These are phyloP conservation scores for Antrozous pallidus DNA, from an alignment of 2,797 vertebrate genomes.

Conservation along the genomic window DNA sequence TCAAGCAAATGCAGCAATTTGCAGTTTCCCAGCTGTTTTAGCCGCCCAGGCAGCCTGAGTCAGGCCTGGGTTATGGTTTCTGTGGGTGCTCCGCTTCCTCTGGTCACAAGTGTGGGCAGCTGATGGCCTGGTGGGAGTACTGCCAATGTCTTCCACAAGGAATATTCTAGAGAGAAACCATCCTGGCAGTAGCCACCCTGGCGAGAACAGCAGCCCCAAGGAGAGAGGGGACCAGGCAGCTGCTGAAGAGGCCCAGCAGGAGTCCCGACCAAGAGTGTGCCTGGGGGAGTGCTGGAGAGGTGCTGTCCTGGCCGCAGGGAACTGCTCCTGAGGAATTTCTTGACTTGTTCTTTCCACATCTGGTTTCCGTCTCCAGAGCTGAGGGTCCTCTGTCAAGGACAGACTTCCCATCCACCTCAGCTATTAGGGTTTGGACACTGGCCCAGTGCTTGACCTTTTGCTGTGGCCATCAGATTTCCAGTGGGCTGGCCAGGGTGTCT, in stretches of 20 bases:
- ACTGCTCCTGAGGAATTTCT: background rate
- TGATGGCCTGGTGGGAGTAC: background rate
- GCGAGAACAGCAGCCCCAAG: background rate
- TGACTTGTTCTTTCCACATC: constrained; percentile 45
- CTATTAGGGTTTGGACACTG: background rate
- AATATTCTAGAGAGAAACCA: background rate
- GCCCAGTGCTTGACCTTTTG: constrained; percentile 18
- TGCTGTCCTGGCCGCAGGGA: background rate
- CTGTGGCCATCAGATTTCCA: constrained; percentile 40
- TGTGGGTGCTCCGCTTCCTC: constrained; percentile 44
- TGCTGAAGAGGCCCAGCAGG: background rate
- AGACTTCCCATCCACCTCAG: constrained; percentile 28
- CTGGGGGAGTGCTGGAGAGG: background rate
- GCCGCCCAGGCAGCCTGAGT: constrained; percentile 23
- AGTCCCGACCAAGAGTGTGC: background rate
- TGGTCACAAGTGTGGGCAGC: constrained; percentile 40
- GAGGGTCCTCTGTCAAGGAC: constrained; percentile 36
- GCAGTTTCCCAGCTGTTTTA: background rate
- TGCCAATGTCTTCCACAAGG: constrained; percentile 28
- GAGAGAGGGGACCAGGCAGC: background rate
- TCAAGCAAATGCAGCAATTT: background rate
- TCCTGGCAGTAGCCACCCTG: background rate
- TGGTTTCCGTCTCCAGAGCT: constrained; percentile 49
- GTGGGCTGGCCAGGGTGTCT: background rate
- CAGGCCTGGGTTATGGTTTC: background rate